Conservation (phyloP, 2,113 vertebrate genomes). For the Poeciliopsis occidentalis region DNA sequence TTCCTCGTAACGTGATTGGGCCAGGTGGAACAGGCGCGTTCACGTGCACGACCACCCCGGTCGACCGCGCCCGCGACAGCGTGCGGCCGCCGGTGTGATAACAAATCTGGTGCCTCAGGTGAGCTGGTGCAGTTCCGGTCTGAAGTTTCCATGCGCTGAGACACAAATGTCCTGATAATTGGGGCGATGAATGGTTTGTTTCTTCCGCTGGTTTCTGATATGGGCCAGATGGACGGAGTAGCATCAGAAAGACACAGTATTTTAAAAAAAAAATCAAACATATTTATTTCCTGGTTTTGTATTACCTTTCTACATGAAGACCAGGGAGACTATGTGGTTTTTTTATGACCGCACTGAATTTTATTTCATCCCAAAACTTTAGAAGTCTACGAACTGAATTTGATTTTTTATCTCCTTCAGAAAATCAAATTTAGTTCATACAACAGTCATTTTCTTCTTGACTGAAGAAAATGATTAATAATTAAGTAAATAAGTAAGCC, state of each 20-base stretch:
- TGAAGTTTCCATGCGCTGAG: not conserved
- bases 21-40: constrained; percentile 65
- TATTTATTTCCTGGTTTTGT: not conserved
- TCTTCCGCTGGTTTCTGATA: no score
- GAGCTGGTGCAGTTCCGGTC: not conserved
- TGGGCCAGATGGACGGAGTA: no score
- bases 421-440: no score
- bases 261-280: not conserved
- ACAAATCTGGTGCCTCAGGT: constrained; percentile 12
- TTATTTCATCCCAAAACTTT: not conserved
- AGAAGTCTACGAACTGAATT: no score
- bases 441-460: no score
- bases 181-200: no score
- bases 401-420: no score
- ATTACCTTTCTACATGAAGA: not conserved
- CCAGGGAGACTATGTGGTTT: not conserved
- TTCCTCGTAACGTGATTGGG: constrained; percentile 61
- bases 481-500: no score
- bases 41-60: not conserved
- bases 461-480: no score
- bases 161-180: no score
- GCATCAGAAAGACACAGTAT: no score
- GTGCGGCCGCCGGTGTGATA: constrained; percentile 39
- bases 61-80: not conserved
- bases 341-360: not conserved